phyloP scores from a whole-genome alignment of 1,140 invertebrate genomes.

The Lineus longissimus region DNA sequence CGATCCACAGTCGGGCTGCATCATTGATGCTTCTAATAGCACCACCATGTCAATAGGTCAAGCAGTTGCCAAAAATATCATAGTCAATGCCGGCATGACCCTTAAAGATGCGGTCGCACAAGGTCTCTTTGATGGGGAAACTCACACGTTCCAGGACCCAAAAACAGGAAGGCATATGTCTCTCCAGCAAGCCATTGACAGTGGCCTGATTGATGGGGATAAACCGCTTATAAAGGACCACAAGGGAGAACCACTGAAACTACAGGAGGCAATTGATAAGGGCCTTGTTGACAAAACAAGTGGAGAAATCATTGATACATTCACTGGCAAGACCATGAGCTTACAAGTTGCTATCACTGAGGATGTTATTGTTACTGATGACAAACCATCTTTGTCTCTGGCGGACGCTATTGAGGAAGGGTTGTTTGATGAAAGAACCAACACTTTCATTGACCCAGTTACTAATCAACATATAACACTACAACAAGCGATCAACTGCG shows the following conservation, averaged over 20 bases:
- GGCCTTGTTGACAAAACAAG: conserved; percentile 70
- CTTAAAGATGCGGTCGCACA: conserved; percentile 37
- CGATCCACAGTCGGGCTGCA: conserved; percentile 75
- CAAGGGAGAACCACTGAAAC: conserved; percentile 6
- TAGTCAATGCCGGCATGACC: conserved; percentile 21
- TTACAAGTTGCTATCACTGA: conserved; percentile 67
- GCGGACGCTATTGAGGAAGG: conserved; percentile 11
- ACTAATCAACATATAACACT: conserved; percentile 17
- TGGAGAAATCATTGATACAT: background rate
- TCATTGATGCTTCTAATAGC: conserved; percentile 56
- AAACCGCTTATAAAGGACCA: conserved; percentile 48
- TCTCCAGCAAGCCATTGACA: conserved; percentile 60
- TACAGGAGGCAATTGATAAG: conserved; percentile 20
- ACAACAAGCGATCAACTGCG: conserved; percentile 21
- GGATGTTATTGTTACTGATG: conserved; percentile 58
- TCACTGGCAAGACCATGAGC: conserved; percentile 66
- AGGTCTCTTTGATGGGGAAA: conserved; percentile 28
- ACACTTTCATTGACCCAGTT: conserved; percentile 10
- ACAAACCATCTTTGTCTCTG: background rate
- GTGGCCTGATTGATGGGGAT: conserved; percentile 56
- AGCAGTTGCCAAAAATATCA: conserved; percentile 61
- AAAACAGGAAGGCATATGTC: background rate
- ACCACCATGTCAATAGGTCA: conserved; percentile 64
- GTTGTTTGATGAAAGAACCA: conserved; percentile 13
- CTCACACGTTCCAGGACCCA: background rate